These are phyloP conservation scores for Bostrychus sinensis DNA, from an alignment of 2,113 vertebrate species.

Conservation along the genomic window DNA sequence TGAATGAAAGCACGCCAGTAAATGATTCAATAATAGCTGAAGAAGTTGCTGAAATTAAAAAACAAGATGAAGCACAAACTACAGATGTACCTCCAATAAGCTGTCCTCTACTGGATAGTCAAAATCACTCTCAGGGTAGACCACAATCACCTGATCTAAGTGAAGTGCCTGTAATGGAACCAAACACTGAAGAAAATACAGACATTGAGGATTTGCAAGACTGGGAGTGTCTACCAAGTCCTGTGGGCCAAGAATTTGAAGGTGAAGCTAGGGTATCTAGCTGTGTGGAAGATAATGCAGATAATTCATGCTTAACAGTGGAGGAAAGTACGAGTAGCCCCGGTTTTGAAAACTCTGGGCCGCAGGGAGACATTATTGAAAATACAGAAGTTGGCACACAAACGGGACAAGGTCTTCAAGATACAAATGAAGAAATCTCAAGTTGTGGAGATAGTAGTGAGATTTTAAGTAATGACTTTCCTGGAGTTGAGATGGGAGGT, in stretches of 20 bases:
- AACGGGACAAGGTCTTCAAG: neutral
- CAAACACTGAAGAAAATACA: neutral
- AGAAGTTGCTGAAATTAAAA: neutral
- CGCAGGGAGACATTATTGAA: neutral
- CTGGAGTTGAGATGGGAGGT: neutral
- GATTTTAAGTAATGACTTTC: neutral
- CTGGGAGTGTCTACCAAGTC: conserved; percentile 14
- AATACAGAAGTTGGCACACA: neutral
- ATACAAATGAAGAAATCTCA: neutral
- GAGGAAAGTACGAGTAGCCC: neutral
- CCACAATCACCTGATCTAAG: neutral
- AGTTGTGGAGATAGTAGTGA: neutral
- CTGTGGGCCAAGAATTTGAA: neutral
- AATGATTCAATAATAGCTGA: neutral
- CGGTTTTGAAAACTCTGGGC: neutral
- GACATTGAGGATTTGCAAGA: conserved; percentile 23
- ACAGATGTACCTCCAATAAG: neutral
- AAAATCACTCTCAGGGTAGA: neutral
- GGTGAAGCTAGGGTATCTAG: neutral
- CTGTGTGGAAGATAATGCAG: too few relatives aligned
- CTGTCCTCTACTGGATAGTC: neutral
- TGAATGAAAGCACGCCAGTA: neutral
- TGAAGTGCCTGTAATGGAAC: neutral
- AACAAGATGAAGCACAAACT: neutral
- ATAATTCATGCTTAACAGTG: neutral